Percentiles rank a stretch among this genome's conserved stretches.
Conservation (phyloP, 2,797 vertebrate genomes). For the Lemur catta region DNA sequence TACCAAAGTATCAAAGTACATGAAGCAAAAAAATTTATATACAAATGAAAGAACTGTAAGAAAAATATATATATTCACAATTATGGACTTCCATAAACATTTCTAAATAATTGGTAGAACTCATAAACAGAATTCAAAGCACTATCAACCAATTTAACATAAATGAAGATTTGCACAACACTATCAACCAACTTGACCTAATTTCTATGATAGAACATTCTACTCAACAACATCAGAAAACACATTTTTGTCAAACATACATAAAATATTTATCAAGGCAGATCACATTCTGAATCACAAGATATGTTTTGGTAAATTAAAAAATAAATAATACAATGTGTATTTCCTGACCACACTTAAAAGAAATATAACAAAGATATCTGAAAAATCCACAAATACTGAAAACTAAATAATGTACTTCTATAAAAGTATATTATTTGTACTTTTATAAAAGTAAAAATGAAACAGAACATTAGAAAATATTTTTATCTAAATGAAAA, state of each 20-base stretch:
- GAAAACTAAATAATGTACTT: neutral
- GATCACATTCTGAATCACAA: neutral
- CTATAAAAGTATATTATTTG: neutral
- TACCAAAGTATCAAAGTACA: neutral
- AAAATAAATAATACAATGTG: neutral
- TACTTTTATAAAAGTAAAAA: neutral
- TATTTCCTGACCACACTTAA: neutral
- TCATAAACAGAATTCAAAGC: neutral
- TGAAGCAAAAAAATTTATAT: neutral
- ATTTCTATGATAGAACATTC: neutral
- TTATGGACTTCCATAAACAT: neutral
- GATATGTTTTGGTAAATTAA: neutral
- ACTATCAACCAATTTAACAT: neutral
- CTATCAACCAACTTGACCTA: neutral
- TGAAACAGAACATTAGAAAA: neutral
- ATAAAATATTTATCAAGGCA: neutral
- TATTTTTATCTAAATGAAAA: neutral
- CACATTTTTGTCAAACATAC: neutral
- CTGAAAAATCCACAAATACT: neutral
- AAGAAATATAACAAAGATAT: neutral
- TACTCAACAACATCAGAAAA: neutral
- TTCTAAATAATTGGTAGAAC: neutral
- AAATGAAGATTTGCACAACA: neutral
- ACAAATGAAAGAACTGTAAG: neutral
- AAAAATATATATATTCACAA: neutral